A percentile compares a stretch with the other conserved stretches of the same genome.
Evolutionary conservation across 2,888 invertebrate species (phyloP).

Genomic region (Amphipoea oculea): DNA sequence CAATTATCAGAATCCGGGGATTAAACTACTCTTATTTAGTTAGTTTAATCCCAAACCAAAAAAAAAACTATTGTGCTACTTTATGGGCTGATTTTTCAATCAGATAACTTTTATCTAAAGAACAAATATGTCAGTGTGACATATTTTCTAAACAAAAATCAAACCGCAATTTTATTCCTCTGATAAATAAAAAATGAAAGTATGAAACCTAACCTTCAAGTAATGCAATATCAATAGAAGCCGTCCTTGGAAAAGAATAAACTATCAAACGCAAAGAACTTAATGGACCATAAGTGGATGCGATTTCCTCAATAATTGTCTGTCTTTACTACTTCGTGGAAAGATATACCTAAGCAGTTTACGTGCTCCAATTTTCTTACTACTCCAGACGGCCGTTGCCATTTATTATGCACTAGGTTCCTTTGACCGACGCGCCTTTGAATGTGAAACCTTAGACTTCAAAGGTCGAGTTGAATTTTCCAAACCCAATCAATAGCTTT

Average conservation of each 20-base stretch:
- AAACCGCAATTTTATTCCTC: neutral
- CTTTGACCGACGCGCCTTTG: conserved; percentile 37
- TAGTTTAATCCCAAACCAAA: neutral
- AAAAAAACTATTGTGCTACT: neutral
- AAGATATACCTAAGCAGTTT: conserved; percentile 16
- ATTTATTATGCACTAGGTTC: conserved; percentile 49
- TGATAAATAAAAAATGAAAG: neutral
- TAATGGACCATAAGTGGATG: conserved; percentile 37
- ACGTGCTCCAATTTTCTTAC: conserved; percentile 47
- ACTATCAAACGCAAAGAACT: conserved; percentile 20
- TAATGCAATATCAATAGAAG: neutral
- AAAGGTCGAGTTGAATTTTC: conserved; percentile 55
- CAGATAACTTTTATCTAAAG: neutral
- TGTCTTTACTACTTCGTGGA: conserved; percentile 28
- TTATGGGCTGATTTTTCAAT: neutral
- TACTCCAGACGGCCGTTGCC: conserved; percentile 12
- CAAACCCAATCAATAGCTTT: conserved; percentile 38
- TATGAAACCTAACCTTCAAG: conserved; percentile 1
- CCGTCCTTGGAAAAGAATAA: conserved; percentile 25
- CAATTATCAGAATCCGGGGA: neutral
- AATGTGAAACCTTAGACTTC: conserved; percentile 46
- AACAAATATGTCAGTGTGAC: neutral
- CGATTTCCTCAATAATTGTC: conserved; percentile 48
- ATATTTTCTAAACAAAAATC: neutral
- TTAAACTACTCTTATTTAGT: neutral